Conservation (phyloP, 2,113 vertebrate species). For the Mormyrus iriodes region DNA sequence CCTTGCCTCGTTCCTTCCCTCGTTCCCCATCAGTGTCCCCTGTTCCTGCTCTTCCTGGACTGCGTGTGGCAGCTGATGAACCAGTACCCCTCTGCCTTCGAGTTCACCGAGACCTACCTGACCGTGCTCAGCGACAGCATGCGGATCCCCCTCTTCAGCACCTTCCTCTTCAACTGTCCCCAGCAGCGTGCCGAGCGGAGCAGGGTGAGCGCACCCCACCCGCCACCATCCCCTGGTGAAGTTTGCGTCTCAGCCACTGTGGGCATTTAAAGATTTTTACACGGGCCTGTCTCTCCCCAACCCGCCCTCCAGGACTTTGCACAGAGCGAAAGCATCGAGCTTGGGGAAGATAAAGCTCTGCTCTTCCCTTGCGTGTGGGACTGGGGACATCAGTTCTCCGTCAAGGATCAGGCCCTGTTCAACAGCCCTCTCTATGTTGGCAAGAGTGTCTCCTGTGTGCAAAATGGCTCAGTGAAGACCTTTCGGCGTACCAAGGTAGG, state of each 20-base stretch:
- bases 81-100: constrained; percentile 87
- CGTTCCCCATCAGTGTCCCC: constrained; percentile 65
- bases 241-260: neutral
- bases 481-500: constrained; percentile 84
- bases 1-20: neutral
- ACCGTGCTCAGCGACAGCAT: constrained; percentile 82
- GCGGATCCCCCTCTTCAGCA: constrained; percentile 84
- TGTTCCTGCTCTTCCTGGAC: constrained; percentile 92
- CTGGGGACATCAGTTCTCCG: constrained; percentile 86
- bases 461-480: constrained; percentile 72
- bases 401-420: constrained; percentile 81
- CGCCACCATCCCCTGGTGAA: neutral
- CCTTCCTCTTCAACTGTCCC: constrained; percentile 91
- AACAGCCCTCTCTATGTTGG: constrained; percentile 89
- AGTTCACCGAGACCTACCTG: constrained; percentile 91
- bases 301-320: constrained; percentile 77
- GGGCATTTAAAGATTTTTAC: neutral
- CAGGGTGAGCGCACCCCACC: constrained; percentile 60
- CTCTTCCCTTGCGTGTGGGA: constrained; percentile 91
- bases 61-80: constrained; percentile 92
- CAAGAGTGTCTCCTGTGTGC: constrained; percentile 71
- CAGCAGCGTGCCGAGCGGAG: constrained; percentile 80
- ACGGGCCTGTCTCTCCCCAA: neutral
- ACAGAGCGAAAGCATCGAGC: constrained; percentile 80
- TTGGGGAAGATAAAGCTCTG: constrained; percentile 75